These are phyloP conservation scores for Herpetotheres cachinnans DNA, from an alignment of 2,113 vertebrate genomes.

Conservation along the genomic window DNA sequence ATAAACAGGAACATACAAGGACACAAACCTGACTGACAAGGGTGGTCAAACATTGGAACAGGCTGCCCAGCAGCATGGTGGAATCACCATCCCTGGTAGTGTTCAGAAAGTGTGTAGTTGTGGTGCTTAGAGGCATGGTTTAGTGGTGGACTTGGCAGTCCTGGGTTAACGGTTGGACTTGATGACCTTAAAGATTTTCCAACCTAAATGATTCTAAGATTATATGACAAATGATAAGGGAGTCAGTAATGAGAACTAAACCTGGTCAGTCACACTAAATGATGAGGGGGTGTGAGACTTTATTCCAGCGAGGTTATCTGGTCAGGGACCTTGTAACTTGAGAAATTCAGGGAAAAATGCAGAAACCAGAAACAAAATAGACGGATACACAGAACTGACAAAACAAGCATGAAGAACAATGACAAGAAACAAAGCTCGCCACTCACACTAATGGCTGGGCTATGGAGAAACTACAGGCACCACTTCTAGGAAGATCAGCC, in stretches of 20 bases:
- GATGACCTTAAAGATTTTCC: too few species aligned
- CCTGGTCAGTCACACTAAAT: not conserved
- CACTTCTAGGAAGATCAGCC: not conserved
- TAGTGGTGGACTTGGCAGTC: too few species aligned
- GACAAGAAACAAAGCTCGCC: not conserved
- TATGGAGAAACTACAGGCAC: not conserved
- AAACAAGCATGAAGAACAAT: not conserved
- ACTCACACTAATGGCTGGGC: not conserved
- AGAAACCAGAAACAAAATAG: not conserved
- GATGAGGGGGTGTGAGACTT: fast-evolving
- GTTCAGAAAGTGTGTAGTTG: too few species aligned
- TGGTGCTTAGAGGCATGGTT: too few species aligned
- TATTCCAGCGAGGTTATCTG: not conserved
- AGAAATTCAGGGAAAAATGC: not conserved
- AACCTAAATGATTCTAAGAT: too few species aligned
- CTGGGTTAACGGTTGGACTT: too few species aligned
- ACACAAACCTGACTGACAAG: not conserved
- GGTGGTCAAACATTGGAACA: too few species aligned
- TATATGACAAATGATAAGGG: not conserved
- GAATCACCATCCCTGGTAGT: too few species aligned
- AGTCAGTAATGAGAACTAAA: not conserved
- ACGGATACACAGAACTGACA: not conserved
- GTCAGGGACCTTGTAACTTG: fast-evolving
- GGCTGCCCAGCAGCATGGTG: too few species aligned
- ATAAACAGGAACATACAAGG: not conserved